phyloP scores from a whole-genome alignment of 1,140 invertebrate genomes.

The Drosophila pruinosa region DNA sequence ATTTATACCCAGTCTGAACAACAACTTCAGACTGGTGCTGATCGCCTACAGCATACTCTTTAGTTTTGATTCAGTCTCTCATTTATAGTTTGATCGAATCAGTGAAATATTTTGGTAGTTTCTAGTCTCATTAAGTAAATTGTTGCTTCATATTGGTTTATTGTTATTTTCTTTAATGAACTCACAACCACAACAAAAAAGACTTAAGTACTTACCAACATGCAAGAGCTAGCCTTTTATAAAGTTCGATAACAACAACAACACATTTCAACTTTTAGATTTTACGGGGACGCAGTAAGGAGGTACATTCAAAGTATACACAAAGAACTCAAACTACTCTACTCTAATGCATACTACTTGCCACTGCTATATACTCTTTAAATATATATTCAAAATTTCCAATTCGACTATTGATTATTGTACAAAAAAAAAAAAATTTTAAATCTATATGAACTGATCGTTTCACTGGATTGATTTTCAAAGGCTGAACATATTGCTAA shows the following conservation, averaged over 20 bases:
- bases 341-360: slow-evolving; percentile 72
- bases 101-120: not conserved
- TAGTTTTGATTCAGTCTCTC: not conserved
- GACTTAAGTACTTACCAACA: slow-evolving; percentile 25
- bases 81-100: not conserved
- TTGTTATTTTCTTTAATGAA: not conserved
- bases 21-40: not conserved
- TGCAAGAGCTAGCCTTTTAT: slow-evolving; percentile 33
- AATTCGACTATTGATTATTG: slow-evolving; percentile 38
- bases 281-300: slow-evolving; percentile 83
- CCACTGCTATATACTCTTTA: slow-evolving; percentile 60
- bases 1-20: not conserved
- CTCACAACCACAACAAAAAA: slow-evolving; percentile 8
- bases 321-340: slow-evolving; percentile 78
- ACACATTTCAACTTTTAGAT: slow-evolving; percentile 81
- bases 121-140: not conserved
- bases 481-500: slow-evolving; percentile 66
- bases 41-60: not conserved
- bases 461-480: slow-evolving; percentile 45
- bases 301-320: slow-evolving; percentile 82
- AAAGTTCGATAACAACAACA: slow-evolving; percentile 57
- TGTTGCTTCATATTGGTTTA: slow-evolving; percentile 4
- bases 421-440: slow-evolving; percentile 1
- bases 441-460: slow-evolving; percentile 3
- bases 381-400: slow-evolving; percentile 33